Conservation (phyloP, 2,888 invertebrate species). For the Dasysyrphus albostriatus region DNA sequence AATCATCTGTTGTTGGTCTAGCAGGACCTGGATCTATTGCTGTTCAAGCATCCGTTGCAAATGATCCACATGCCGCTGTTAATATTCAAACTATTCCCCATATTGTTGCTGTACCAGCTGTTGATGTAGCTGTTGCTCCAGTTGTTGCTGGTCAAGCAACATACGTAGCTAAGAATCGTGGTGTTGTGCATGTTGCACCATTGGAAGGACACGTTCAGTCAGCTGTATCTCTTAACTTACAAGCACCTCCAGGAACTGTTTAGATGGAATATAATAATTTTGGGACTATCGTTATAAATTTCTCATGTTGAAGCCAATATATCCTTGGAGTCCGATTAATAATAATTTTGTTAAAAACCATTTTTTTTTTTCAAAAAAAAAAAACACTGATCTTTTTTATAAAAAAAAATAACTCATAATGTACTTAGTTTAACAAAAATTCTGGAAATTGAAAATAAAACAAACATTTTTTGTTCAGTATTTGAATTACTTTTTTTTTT, state of each 20-base stretch:
- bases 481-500: no score
- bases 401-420: no score
- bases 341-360: neutral
- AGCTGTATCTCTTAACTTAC: conserved; percentile 81
- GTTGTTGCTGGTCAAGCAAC: conserved; percentile 46
- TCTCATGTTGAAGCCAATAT: neutral
- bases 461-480: neutral
- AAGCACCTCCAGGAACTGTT: conserved; percentile 84
- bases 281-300: neutral
- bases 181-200: conserved; percentile 84
- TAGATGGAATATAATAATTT: conserved; percentile 32
- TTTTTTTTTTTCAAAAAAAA: neutral
- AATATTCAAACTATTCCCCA: conserved; percentile 52
- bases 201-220: conserved; percentile 82
- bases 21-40: conserved; percentile 52
- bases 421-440: neutral
- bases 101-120: conserved; percentile 42
- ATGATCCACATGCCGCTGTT: conserved; percentile 54
- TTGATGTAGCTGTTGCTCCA: conserved; percentile 34
- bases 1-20: conserved; percentile 51
- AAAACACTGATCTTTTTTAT: no score
- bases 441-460: neutral
- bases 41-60: conserved; percentile 52
- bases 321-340: neutral
- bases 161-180: conserved; percentile 84